phyloP scores from a whole-genome alignment of 1,140 invertebrate genomes.

The Rhagoletis pomonella region DNA sequence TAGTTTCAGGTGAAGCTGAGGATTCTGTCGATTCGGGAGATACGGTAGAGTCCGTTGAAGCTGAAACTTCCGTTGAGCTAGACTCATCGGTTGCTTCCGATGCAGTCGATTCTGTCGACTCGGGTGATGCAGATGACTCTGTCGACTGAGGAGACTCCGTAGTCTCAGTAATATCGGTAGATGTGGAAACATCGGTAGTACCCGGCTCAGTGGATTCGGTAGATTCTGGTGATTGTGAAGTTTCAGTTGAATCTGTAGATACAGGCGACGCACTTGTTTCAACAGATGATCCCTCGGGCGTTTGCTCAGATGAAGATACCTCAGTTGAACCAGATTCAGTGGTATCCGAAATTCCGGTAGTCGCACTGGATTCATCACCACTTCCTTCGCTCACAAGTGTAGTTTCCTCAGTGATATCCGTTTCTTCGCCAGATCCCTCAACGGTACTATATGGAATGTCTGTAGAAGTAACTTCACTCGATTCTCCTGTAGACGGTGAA shows the following conservation, averaged over 20 bases:
- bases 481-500: conserved; percentile 65
- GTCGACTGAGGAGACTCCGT: conserved; percentile 61
- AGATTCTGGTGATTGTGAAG: conserved; percentile 35
- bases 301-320: conserved; percentile 57
- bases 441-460: conserved; percentile 60
- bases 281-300: neutral
- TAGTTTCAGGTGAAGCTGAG: neutral
- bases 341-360: conserved; percentile 56
- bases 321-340: conserved; percentile 50
- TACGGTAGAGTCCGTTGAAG: neutral
- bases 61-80: too few relatives aligned
- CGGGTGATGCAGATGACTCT: conserved; percentile 59
- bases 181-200: neutral
- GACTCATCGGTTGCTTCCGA: conserved; percentile 58
- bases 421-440: conserved; percentile 67
- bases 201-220: conserved; percentile 56
- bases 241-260: neutral
- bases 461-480: conserved; percentile 63
- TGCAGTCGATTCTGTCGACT: conserved; percentile 57
- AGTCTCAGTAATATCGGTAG: conserved; percentile 57
- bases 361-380: conserved; percentile 62
- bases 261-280: neutral
- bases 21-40: neutral
- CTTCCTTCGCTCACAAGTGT: conserved; percentile 65
- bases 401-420: conserved; percentile 60